A percentile compares a stretch with the other conserved stretches of the same genome.
phyloP scores from a whole-genome alignment of 1,140 invertebrate genomes.

The Fopius arisanus region DNA sequence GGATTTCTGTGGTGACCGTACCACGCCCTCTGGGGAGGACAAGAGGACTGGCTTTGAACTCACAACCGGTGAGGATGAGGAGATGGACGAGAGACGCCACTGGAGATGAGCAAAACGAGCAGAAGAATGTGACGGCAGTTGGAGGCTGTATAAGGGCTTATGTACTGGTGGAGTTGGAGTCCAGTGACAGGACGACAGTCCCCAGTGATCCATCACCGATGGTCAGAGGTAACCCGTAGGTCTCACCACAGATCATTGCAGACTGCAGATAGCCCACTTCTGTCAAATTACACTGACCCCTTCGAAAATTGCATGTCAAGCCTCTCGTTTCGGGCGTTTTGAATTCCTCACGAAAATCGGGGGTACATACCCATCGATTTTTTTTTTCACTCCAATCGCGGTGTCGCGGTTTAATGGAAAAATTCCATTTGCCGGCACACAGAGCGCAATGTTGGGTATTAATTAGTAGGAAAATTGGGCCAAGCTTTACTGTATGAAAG shows the following conservation, averaged over 20 bases:
- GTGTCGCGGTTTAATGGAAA: too few relatives aligned
- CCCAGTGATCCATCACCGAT: conserved; percentile 35
- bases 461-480: too few relatives aligned
- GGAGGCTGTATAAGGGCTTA: not conserved
- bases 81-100: not conserved
- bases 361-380: too few relatives aligned
- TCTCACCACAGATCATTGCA: conserved; percentile 29
- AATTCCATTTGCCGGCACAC: too few relatives aligned
- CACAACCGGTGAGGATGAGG: not conserved
- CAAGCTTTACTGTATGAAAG: too few relatives aligned
- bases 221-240: conserved; percentile 27
- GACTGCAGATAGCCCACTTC: conserved; percentile 28
- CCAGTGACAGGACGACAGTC: conserved; percentile 33
- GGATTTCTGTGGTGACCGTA: conserved; percentile 15
- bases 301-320: not conserved
- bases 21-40: conserved; percentile 17
- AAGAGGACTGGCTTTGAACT: conserved; percentile 10
- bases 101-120: conserved; percentile 6
- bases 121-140: not conserved
- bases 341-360: not conserved
- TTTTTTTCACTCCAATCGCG: too few relatives aligned
- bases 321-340: not conserved
- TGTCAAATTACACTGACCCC: conserved; percentile 34
- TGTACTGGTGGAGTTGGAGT: conserved; percentile 24
- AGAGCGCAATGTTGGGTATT: too few relatives aligned